Conservation (phyloP, 1,140 invertebrate species). For the Armadillidium nasatum region DNA sequence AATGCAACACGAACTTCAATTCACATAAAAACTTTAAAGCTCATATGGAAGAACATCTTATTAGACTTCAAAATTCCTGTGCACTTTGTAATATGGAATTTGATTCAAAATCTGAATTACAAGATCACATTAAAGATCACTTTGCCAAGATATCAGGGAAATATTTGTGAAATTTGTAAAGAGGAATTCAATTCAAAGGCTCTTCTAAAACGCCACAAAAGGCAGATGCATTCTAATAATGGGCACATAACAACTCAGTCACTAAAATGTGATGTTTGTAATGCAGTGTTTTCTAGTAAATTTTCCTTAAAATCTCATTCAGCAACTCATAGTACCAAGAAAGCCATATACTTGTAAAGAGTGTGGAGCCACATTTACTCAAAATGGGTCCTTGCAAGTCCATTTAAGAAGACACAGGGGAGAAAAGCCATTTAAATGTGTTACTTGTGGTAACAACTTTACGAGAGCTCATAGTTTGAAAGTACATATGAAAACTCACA, state of each 20-base stretch:
- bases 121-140: conserved; percentile 42
- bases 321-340: conserved; percentile 32
- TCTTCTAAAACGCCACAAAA: conserved; percentile 40
- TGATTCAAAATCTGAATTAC: conserved; percentile 38
- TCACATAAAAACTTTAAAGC: conserved; percentile 32
- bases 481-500: conserved; percentile 81
- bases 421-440: conserved; percentile 43
- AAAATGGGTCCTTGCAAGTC: conserved; percentile 42
- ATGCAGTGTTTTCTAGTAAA: conserved; percentile 35
- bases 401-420: conserved; percentile 41
- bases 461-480: conserved; percentile 42
- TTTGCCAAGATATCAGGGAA: conserved; percentile 36
- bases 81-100: conserved; percentile 40
- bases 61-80: conserved; percentile 43
- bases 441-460: conserved; percentile 41
- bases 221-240: conserved; percentile 33
- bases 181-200: conserved; percentile 40
- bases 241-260: conserved; percentile 14
- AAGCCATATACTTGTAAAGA: conserved; percentile 43
- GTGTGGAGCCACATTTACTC: conserved; percentile 43
- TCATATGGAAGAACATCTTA: conserved; percentile 42
- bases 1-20: conserved; percentile 37
- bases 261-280: conserved; percentile 36
- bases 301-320: conserved; percentile 34
- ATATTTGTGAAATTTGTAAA: conserved; percentile 36